Conservation (phyloP, 2,888 invertebrate species). For the Meta bourneti region DNA sequence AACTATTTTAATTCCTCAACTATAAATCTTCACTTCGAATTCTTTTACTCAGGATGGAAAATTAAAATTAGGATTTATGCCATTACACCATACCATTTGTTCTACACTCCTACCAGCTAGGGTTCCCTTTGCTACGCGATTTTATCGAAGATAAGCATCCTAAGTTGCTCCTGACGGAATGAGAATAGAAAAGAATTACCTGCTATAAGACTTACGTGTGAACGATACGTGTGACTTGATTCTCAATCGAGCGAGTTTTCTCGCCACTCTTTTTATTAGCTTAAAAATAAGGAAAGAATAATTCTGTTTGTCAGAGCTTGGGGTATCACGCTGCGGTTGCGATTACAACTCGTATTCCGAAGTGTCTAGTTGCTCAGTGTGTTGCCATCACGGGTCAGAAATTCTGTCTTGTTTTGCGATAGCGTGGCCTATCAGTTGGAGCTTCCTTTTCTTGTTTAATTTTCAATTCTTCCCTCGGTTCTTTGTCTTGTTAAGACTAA, state of each 20-base stretch:
- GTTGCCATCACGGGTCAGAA: conserved; percentile 58
- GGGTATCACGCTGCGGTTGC: conserved; percentile 54
- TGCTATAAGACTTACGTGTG: not conserved
- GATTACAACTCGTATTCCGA: conserved; percentile 66
- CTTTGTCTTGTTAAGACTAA: not conserved
- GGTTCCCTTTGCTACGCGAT: not conserved
- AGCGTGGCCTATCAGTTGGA: not conserved
- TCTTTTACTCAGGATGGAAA: too few species aligned
- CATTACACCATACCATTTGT: not conserved
- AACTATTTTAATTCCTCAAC: too few species aligned
- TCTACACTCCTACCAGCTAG: not conserved
- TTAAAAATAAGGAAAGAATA: conserved; percentile 35
- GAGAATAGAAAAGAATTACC: not conserved
- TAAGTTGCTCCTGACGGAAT: not conserved
- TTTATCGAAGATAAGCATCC: not conserved
- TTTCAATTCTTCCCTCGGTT: not conserved
- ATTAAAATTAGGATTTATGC: not conserved
- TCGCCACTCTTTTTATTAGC: conserved; percentile 2
- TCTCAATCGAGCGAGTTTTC: conserved; percentile 50
- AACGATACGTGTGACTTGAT: conserved; percentile 42
- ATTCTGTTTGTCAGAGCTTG: conserved; percentile 60
- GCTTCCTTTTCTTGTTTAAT: not conserved
- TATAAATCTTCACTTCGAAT: too few species aligned
- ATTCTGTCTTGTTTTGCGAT: conserved; percentile 34
- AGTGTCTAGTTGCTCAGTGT: conserved; percentile 63